Percentiles rank a stretch among this genome's conserved stretches.
phyloP scores from a whole-genome alignment of 2,797 vertebrate genomes.

The Sebastiscus tertius region DNA sequence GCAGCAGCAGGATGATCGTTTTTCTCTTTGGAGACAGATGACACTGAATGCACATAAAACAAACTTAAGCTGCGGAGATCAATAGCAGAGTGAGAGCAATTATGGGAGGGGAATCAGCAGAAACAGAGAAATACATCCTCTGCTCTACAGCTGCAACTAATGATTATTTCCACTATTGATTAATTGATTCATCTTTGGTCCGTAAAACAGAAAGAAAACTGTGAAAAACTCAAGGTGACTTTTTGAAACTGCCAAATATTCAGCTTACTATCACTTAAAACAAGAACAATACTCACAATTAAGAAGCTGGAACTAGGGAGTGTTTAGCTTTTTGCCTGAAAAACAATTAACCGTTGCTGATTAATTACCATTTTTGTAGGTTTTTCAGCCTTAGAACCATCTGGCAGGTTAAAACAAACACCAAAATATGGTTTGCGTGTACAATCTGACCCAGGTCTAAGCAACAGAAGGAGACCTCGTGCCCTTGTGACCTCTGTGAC shows the following conservation, averaged over 20 bases:
- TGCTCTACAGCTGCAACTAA: neutral
- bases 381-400: neutral
- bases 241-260: neutral
- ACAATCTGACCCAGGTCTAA: neutral
- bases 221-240: neutral
- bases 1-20: conserved; percentile 8
- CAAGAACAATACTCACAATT: neutral
- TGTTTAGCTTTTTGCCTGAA: neutral
- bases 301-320: neutral
- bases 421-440: neutral
- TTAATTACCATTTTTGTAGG: neutral
- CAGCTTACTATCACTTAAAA: neutral
- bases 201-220: neutral
- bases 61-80: neutral
- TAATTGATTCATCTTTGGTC: neutral
- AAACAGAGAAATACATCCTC: neutral
- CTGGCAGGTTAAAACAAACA: neutral
- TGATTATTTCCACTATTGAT: neutral
- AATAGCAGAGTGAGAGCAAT: neutral
- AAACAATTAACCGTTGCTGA: neutral
- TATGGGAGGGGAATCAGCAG: neutral
- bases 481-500: conserved; percentile 10
- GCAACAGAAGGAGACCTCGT: neutral
- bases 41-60: neutral
- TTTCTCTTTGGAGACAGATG: neutral